phyloP scores from a whole-genome alignment of 2,888 invertebrate species.

The Coelogynopora nodosa region DNA sequence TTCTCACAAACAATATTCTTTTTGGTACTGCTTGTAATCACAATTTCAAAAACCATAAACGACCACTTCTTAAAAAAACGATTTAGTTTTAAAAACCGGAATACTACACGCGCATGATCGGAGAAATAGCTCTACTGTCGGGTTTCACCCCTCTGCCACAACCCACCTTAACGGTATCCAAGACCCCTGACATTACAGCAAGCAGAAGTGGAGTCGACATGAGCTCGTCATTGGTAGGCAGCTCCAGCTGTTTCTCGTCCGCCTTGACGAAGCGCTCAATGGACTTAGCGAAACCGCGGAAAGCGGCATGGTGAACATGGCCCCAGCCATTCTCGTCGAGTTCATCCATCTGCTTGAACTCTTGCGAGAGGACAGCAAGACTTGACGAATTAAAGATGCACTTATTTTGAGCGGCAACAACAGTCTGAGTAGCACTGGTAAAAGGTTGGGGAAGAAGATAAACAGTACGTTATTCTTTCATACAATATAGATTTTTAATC shows the following conservation, averaged over 20 bases:
- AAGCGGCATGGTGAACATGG: slow-evolving; percentile 59
- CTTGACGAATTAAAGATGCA: not conserved
- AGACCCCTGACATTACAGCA: slow-evolving; percentile 54
- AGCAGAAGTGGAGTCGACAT: slow-evolving; percentile 58
- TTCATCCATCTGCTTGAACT: slow-evolving; percentile 51
- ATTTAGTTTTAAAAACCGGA: too few species aligned
- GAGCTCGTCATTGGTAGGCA: slow-evolving; percentile 57
- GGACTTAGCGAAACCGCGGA: slow-evolving; percentile 57
- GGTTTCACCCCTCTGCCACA: too few species aligned
- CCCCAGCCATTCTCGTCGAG: slow-evolving; percentile 59
- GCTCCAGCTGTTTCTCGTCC: slow-evolving; percentile 55
- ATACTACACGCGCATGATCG: too few species aligned
- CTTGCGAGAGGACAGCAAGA: not conserved
- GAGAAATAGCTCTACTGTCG: too few species aligned
- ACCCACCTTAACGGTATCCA: slow-evolving; percentile 49
- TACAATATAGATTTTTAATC: too few species aligned
- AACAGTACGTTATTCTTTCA: too few species aligned
- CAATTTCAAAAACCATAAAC: too few species aligned
- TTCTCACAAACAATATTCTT: too few species aligned
- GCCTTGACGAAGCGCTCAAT: slow-evolving; percentile 57
- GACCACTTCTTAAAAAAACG: too few species aligned
- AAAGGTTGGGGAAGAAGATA: too few species aligned
- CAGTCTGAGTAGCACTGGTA: not conserved
- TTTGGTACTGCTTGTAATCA: too few species aligned
- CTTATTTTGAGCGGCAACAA: not conserved